Evolutionary conservation across 2,888 invertebrate genomes (phyloP), one percentile per base, ranked within the genome.

Genomic region (Apamea crenata): DNA sequence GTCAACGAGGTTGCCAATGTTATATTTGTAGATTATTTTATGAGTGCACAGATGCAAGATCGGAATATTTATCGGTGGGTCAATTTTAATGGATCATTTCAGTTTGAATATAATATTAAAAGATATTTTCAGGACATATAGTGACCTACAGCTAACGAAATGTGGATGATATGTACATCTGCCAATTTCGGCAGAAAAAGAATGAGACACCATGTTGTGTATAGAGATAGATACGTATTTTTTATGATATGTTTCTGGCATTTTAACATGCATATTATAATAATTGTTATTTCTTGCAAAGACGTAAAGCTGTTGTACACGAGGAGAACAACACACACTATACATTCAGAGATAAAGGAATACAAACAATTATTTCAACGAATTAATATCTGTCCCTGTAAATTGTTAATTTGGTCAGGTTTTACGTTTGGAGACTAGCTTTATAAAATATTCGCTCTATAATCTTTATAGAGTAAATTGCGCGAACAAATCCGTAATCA

Each of bases 1-100:
- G 56, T 75, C 53, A 53, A 18, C 44, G 44, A 71, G n/a, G 69
- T 56, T 81, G 73, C 77, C 74, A 83, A 77, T 83, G 53, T 76
- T 40, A n/a, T 63, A 65, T 73, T 73, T 53, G 36, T 59, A n/a
- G 70, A 63, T 76, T 76, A 56, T 65, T 81, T 76, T 59, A 65
- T 76, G 47, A 81, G 53, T 47, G 61, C 47, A 47, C 63, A 69
- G 75, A 56, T 65, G 63, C 29, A 56, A 65, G 44, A 56, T 63
- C 29, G n/a, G n/a, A 69, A 68, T 56, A 67, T 53, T 44, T 1
- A 53, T 63, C 2, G 47, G n/a, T 68, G 14, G n/a, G 74, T 68
- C 14, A 53, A 61, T 44, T 80, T 74, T 61, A 50, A 50, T 67
- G 59, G 29, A 73, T 36, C 47, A 10, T 47, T 63, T 56, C 1